Evolutionary conservation across 2,113 vertebrate genomes (phyloP), one percentile per base, ranked within the genome.

Genomic region (Brevimyrus niger): DNA sequence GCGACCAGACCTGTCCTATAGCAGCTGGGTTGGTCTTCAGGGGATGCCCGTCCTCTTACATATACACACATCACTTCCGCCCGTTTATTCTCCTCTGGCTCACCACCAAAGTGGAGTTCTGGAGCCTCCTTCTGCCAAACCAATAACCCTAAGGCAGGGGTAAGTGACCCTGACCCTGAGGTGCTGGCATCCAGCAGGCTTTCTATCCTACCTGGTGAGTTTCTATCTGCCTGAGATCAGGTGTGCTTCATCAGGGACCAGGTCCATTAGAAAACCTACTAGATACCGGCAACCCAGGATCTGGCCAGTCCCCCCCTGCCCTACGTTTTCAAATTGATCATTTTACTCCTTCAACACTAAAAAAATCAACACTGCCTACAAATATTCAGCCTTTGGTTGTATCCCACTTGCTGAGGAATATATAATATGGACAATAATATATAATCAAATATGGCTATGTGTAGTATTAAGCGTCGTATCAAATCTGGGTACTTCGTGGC

Each of bases 281-380:
- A 6, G 55, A 8, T 8, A n/a, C 7, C 0, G 0, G 21, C 19
- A n/a, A 0, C n/a, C 0, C 7, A 58, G 55, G 21, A n/a, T n/a
- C 55, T n/a, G 7, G 55, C 6, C 5, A 23, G 55, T 55, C 51
- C 6, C 55, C 21, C 21, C 7, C 55, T 61, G 55, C 7, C 23
- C 55, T 2, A 58, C 23, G 55, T 1, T 58, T 58, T 58, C 55
- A 58, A 47, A 61, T 31, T 38, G 9, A 23, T 31, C 8, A 51
- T 19, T 73, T 89, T 46, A 69, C 11, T 69, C 21, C 9, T 42
- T 44, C 17, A 53, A 53, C 4, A 21, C 50, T 1, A 53, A 53
- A 21, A 27, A 46, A 88, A 47, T 35, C 8, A 21, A 50, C 31
- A 61, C 48, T 31, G 35, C 4, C 27, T 69, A 69, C 8, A 69